Evolutionary conservation across 2,888 invertebrate species (phyloP), one percentile per base, ranked within the genome.

Genomic region (Pollenia griseotomentosa): DNA sequence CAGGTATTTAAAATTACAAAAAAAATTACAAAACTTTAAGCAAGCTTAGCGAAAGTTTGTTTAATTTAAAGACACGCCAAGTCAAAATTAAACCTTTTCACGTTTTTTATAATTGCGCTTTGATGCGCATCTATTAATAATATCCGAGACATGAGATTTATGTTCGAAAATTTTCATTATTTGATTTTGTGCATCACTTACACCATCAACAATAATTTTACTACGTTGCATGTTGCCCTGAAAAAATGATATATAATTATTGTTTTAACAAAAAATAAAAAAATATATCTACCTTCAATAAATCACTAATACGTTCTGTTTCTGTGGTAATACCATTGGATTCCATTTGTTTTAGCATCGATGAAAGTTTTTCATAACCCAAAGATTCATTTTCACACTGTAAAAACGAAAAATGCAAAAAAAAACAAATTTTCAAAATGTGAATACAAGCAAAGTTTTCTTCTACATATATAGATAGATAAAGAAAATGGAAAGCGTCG

Each of bases 151-250:
- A 90, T 97, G 96, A 75, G 96, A 95, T 93, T 98, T 97, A 93
- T 99, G 98, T 89, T 98, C 97, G 91, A 98, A 97, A 87, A 98
- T 97, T 91, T 97, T 97, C 93, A 97, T 96, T 88, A 98, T 96
- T 92, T 98, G 97, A 86, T 96, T 95, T 90, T 97, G 96, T 0
- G 98, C 97, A 92, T 99, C 99, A 87, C 95, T 95, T 93, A 98
- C 96, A 88, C 98, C 98, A 92, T 99, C 98, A 88, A 97, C 96
- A 61, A 98, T 97, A 87, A 98, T 96, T 94, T 97, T 97, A 93
- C 98, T 97, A 77, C 99, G 95, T 94, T 99, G 99, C 93, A 98
- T 96, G 93, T 98, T 98, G 73, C 98, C 98, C 97, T 99, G 94
- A 0, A 74, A 65, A 61, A 42, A 44, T 2, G n/a, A 51, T 44